These are phyloP conservation scores for Sebastes minor DNA, from an alignment of 2,797 vertebrate species.

Conservation along the genomic window DNA sequence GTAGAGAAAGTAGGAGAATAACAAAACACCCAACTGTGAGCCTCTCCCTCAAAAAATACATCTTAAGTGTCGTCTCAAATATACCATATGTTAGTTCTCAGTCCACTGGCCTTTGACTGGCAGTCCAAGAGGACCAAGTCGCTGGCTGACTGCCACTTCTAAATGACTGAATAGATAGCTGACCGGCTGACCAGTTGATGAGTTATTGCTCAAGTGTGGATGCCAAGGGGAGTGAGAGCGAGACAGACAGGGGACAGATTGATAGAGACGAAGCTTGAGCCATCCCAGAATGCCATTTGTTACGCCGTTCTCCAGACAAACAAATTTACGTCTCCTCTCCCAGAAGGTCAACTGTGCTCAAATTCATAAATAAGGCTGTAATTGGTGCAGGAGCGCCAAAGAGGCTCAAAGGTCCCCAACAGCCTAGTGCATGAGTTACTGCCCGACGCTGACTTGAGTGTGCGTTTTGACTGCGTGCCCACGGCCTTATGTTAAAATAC, in stretches of 20 bases:
- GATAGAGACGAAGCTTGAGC: conserved; percentile 54
- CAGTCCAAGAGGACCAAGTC: conserved; percentile 4
- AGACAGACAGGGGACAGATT: conserved; percentile 54
- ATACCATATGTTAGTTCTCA: neutral
- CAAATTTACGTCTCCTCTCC: conserved; percentile 73
- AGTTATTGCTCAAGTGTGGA: conserved; percentile 41
- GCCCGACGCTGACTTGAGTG: conserved; percentile 54
- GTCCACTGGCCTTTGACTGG: neutral
- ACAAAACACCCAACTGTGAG: neutral
- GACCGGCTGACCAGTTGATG: conserved; percentile 36
- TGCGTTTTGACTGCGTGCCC: conserved; percentile 39
- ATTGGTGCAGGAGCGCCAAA: conserved; percentile 64
- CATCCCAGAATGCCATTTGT: conserved; percentile 67
- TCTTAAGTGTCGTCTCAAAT: neutral
- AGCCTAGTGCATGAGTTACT: conserved; percentile 55
- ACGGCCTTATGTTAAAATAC: conserved; percentile 44
- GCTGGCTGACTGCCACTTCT: conserved; percentile 32
- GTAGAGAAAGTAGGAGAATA: conserved; percentile 6
- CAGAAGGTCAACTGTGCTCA: conserved; percentile 80
- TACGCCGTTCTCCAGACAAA: conserved; percentile 74
- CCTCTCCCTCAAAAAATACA: neutral
- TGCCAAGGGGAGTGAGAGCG: conserved; percentile 5
- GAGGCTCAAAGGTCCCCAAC: conserved; percentile 52
- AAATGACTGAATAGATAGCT: conserved; percentile 36
- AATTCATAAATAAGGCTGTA: conserved; percentile 81